Conservation (phyloP, 2,113 vertebrate genomes). For the Megaptera novaeangliae region DNA sequence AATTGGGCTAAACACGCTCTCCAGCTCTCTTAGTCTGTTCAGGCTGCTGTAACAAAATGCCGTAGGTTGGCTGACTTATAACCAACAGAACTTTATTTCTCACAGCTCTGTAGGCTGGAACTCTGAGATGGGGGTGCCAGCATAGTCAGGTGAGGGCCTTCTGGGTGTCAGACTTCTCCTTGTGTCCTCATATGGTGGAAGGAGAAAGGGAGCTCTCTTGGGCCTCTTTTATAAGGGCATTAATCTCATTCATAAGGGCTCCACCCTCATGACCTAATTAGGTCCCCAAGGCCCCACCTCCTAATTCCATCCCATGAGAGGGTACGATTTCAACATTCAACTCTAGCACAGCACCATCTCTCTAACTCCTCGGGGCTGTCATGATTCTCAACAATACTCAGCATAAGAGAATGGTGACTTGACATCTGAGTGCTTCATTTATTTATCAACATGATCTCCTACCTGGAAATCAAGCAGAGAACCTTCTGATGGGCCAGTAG, state of each 20-base stretch:
- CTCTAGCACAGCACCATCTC: not conserved
- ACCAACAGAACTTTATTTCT: not conserved
- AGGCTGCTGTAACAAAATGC: not conserved
- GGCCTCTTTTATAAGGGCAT: not conserved
- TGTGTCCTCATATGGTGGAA: rapidly evolving
- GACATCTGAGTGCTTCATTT: not conserved
- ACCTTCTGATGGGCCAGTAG: not conserved
- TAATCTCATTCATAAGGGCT: not conserved
- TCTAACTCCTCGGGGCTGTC: not conserved
- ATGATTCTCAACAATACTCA: not conserved
- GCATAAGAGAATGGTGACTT: not conserved
- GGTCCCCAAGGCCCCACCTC: not conserved
- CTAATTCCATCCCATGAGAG: not conserved
- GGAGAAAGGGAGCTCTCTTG: not conserved
- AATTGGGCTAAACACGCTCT: not conserved
- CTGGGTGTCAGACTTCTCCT: not conserved
- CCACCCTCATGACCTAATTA: not conserved
- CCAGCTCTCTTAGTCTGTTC: not conserved
- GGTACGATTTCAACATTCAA: not conserved
- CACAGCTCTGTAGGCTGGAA: not conserved
- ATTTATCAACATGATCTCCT: not conserved
- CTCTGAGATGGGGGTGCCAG: not conserved
- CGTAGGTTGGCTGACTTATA: rapidly evolving
- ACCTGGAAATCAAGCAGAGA: not conserved
- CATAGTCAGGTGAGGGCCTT: not conserved